These are phyloP conservation scores for Melanotaenia trifasciata DNA, from an alignment of 2,797 vertebrate genomes.

Conservation along the genomic window DNA sequence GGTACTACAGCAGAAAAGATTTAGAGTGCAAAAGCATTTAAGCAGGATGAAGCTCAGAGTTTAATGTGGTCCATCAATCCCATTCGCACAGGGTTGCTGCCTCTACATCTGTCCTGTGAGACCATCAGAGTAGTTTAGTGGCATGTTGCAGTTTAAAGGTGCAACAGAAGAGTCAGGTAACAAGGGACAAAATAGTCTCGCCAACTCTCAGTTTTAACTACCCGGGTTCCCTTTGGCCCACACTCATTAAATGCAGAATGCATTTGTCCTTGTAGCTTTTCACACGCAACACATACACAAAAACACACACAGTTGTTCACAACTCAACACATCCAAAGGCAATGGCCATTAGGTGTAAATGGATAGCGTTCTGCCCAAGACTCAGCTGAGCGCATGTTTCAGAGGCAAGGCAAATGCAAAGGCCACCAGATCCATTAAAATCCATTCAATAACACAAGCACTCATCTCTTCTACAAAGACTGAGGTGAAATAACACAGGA, in stretches of 20 bases:
- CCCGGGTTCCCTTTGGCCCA: slow-evolving; percentile 83
- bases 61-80: slow-evolving; percentile 80
- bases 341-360: slow-evolving; percentile 82
- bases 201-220: slow-evolving; percentile 86
- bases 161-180: slow-evolving; percentile 83
- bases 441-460: slow-evolving; percentile 50
- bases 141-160: slow-evolving; percentile 85
- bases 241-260: slow-evolving; percentile 85
- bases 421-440: slow-evolving; percentile 75
- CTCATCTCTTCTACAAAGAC: slow-evolving; percentile 44
- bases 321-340: slow-evolving; percentile 76
- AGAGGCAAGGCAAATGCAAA: slow-evolving; percentile 72
- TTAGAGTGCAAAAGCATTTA: slow-evolving; percentile 75
- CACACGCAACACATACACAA: slow-evolving; percentile 64
- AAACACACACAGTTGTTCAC: slow-evolving; percentile 62
- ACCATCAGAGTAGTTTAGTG: slow-evolving; percentile 82
- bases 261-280: slow-evolving; percentile 85
- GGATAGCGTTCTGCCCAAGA: slow-evolving; percentile 77
- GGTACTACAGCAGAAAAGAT: slow-evolving; percentile 61
- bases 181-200: slow-evolving; percentile 84
- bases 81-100: slow-evolving; percentile 68
- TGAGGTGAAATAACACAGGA: slow-evolving; percentile 28
- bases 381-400: slow-evolving; percentile 73
- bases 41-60: slow-evolving; percentile 77
- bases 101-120: slow-evolving; percentile 73